These are phyloP conservation scores for Clepsis dumicolana DNA, from an alignment of 2,888 invertebrate species.

Conservation along the genomic window DNA sequence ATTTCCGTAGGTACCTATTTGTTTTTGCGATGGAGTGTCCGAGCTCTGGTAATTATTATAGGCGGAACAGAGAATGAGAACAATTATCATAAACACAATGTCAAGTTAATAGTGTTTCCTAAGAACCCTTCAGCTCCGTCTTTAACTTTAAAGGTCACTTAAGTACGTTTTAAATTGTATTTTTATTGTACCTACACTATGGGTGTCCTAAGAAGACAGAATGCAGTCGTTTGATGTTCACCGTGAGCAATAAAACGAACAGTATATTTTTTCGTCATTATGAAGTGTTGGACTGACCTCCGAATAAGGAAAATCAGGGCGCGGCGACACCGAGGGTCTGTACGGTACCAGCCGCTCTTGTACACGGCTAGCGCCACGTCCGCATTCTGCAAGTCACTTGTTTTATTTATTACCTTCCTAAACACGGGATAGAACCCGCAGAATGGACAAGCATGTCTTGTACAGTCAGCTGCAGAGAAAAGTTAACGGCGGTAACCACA, in stretches of 20 bases:
- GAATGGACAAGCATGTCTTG: too few species aligned
- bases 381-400: slow-evolving; percentile 63
- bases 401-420: slow-evolving; percentile 2
- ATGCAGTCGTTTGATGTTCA: neutral
- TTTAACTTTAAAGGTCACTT: too few species aligned
- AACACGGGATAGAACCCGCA: neutral
- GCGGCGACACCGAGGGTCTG: slow-evolving; percentile 70
- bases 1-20: too few species aligned
- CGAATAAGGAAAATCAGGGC: slow-evolving; percentile 72
- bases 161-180: too few species aligned
- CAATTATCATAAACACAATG: too few species aligned
- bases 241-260: slow-evolving; percentile 6
- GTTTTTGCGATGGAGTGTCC: too few species aligned
- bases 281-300: slow-evolving; percentile 56
- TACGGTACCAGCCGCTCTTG: slow-evolving; percentile 75
- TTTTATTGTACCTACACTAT: neutral
- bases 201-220: neutral
- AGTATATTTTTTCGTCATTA: slow-evolving; percentile 36
- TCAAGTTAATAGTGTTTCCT: too few species aligned
- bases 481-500: too few species aligned
- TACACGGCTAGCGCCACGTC: slow-evolving; percentile 73
- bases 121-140: too few species aligned
- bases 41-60: too few species aligned
- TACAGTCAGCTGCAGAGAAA: too few species aligned
- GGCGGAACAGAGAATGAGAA: too few species aligned